Base-by-base conservation (phyloP, 2,888 invertebrate species). In the Drosophila mulleri region DNA sequence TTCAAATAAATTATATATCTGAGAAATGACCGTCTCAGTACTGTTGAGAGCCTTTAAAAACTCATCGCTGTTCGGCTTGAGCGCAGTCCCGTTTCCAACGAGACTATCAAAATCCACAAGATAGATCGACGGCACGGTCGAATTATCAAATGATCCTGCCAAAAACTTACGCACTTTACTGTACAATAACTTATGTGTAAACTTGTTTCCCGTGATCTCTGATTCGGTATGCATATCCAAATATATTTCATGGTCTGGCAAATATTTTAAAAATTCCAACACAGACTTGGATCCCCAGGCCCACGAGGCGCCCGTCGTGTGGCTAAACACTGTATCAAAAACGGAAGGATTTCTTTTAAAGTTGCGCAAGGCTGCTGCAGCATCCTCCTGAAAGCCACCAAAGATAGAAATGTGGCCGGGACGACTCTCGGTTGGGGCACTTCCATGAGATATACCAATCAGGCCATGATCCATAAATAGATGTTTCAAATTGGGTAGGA, bases 251-350 rank as follows among this genome's bases (percentile, higher is more conserved):
- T 41, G 53, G 93, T 91, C 75, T 92, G 93, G 62, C 94, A 94
- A 74, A 94, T 96, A 96, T 29, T 96, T 95, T 92, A 99, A 99
- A 93, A 99, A 96, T 53, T 96, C 95, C 12, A 98, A 94, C 78
- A 99, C 97, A 91, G 99, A 98, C 72, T 98, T 98, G 90, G 98
- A 97, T 14, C 99, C 99, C 97, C 98, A 98, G 53, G 97, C 96
- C 95, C 97, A 98, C 0, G 98, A 57, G 23, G 29, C 9, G 20
- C n/a, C 29, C 3, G 4, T 42, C 16, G 76, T 98, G 91, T 97
- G 95, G 93, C 99, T 99, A 90, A 99, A 98, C 0, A 99, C 95
- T 1, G 98, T 98, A 93, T 99, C 99, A 94, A 99, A 99, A 89
- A 97, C 96, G 3, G 98, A 97, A 2, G 98, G 97, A 94, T 98